Conservation (phyloP, 1,140 invertebrate species). For the Patella vulgata region DNA sequence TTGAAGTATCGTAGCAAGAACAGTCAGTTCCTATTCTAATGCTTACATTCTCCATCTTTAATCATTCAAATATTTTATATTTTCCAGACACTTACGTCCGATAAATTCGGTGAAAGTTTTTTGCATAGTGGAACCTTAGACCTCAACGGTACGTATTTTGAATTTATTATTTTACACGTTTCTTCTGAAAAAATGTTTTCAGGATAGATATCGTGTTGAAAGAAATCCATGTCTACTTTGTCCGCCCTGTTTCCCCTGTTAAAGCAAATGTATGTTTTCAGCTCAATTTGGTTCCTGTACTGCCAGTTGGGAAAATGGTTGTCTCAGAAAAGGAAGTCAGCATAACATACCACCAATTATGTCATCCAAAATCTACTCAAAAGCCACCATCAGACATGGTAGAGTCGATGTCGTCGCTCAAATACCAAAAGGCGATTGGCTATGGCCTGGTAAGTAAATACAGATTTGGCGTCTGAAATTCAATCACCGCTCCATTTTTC, state of each 20-base stretch:
- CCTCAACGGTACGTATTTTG: conserved; percentile 67
- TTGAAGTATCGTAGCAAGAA: too few relatives aligned
- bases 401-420: conserved; percentile 79
- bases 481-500: too few relatives aligned
- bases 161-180: neutral
- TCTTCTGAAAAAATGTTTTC: neutral
- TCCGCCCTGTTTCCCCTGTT: neutral
- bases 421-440: conserved; percentile 79
- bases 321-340: conserved; percentile 17
- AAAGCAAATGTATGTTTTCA: conserved; percentile 5
- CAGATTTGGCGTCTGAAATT: neutral
- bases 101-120: conserved; percentile 71
- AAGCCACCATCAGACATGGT: conserved; percentile 75
- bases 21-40: neutral
- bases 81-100: conserved; percentile 67
- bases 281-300: conserved; percentile 32
- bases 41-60: too few relatives aligned
- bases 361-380: conserved; percentile 76
- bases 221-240: neutral
- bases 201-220: neutral
- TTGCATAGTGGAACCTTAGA: conserved; percentile 70
- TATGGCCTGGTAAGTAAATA: conserved; percentile 75
- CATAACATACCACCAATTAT: conserved; percentile 28
- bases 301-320: conserved; percentile 25
- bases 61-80: too few relatives aligned